Evolutionary conservation across 2,113 vertebrate genomes (phyloP).

Genomic region (Hippocampus comes): DNA sequence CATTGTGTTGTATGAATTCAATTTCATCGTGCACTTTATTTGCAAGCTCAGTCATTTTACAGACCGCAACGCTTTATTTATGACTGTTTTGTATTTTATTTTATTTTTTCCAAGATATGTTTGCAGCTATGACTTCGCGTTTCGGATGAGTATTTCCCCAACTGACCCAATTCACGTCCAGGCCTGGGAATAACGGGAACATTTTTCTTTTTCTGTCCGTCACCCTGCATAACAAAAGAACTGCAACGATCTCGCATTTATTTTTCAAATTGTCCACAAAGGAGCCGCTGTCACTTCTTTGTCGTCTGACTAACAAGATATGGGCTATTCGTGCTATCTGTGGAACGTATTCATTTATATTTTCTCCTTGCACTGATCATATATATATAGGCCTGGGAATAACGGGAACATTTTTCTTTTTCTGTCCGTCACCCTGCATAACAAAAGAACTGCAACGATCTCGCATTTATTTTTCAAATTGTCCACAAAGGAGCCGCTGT

Average conservation of each 20-base stretch:
- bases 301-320: conserved; percentile 34
- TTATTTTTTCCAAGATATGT: neutral
- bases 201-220: neutral
- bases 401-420: neutral
- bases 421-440: conserved; percentile 41
- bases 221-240: conserved; percentile 58
- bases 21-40: neutral
- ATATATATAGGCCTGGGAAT: neutral
- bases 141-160: conserved; percentile 15
- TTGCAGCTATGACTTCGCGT: neutral
- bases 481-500: conserved; percentile 44
- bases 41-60: neutral
- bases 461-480: conserved; percentile 53
- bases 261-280: conserved; percentile 59
- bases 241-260: conserved; percentile 26
- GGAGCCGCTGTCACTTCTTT: conserved; percentile 20
- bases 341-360: conserved; percentile 18
- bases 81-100: neutral
- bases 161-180: neutral
- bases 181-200: neutral
- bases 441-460: conserved; percentile 42
- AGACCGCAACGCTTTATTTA: neutral
- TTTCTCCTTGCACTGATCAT: neutral
- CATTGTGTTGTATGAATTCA: too few species aligned
- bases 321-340: conserved; percentile 34